Percentiles rank a stretch among this genome's conserved stretches.
phyloP scores from a whole-genome alignment of 2,113 vertebrate species.

The Coturnix japonica region DNA sequence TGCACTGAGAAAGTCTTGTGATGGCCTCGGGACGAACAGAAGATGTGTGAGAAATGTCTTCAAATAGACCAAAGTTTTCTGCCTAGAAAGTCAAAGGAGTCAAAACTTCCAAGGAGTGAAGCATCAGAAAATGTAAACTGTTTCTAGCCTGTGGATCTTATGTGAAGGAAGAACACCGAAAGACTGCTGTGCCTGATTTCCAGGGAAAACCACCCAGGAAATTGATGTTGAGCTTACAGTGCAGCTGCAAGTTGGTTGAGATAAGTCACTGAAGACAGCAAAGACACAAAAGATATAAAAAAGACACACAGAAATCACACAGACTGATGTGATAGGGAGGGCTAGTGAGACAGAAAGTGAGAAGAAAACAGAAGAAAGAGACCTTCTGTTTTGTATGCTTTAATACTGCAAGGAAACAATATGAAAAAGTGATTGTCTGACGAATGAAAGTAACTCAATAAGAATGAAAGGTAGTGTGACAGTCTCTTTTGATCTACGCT shows the following conservation, averaged over 20 bases:
- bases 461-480: background rate
- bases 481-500: background rate
- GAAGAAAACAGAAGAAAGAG: background rate
- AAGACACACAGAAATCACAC: background rate
- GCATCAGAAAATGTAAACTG: background rate
- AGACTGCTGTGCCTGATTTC: background rate
- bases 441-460: background rate
- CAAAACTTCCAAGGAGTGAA: background rate
- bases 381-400: background rate
- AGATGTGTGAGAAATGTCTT: background rate
- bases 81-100: background rate
- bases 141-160: fast-evolving
- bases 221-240: background rate
- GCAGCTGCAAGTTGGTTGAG: background rate
- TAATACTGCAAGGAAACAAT: background rate
- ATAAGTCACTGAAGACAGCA: background rate
- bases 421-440: background rate
- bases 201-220: background rate
- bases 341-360: background rate
- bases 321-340: background rate
- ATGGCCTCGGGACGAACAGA: background rate
- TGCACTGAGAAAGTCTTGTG: background rate
- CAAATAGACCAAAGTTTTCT: background rate
- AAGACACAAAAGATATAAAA: background rate
- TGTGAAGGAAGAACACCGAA: background rate